phyloP scores from a whole-genome alignment of 1,140 invertebrate genomes.

The Belonocnema kinseyi region DNA sequence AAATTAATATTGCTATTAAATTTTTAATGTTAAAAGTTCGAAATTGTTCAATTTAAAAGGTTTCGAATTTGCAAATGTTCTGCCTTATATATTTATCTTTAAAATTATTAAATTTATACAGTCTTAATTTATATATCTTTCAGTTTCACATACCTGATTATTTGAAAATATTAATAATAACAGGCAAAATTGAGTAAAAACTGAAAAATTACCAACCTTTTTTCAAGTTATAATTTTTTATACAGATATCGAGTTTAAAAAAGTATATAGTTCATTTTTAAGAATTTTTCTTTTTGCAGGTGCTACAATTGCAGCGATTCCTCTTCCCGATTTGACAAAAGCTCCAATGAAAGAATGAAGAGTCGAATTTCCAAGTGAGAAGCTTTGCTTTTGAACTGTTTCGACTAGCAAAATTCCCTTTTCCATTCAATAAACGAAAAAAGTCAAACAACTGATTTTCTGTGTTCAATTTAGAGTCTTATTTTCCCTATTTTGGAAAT shows the following conservation, averaged over 20 bases:
- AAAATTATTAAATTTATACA: no score
- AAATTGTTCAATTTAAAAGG: no score
- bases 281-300: conserved; percentile 43
- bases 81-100: no score
- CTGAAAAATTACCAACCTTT: background rate
- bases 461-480: background rate
- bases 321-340: conserved; percentile 53
- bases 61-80: no score
- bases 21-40: no score
- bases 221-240: background rate
- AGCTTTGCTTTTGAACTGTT: background rate
- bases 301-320: conserved; percentile 44
- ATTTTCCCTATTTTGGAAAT: background rate
- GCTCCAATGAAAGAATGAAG: conserved; percentile 54
- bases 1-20: no score
- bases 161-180: no score
- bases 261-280: conserved; percentile 16
- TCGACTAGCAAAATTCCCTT: background rate
- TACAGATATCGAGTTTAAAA: background rate
- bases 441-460: background rate
- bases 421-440: background rate
- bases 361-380: background rate
- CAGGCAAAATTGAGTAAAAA: no score
- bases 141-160: no score
- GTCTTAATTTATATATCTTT: no score